Conservation (phyloP, 2,888 invertebrate species). For the Plusia festucae region DNA sequence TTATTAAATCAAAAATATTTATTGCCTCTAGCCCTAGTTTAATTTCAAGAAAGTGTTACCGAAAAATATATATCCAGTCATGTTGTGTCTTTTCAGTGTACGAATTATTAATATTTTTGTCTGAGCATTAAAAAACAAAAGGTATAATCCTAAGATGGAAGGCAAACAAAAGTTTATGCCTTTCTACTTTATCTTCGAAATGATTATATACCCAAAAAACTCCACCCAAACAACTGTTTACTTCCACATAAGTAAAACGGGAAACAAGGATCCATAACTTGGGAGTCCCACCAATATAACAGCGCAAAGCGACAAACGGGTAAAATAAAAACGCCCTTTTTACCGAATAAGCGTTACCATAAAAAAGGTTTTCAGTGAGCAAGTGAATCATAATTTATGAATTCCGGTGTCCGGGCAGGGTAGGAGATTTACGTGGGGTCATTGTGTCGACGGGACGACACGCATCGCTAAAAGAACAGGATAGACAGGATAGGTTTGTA, state of each 20-base stretch:
- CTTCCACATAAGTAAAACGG: constrained; percentile 7
- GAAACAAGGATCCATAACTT: constrained; percentile 43
- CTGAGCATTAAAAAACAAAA: background rate
- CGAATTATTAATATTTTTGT: too few species aligned
- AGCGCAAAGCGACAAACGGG: constrained; percentile 78
- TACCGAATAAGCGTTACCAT: constrained; percentile 87
- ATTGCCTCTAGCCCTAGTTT: too few species aligned
- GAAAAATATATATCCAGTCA: too few species aligned
- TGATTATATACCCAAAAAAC: background rate
- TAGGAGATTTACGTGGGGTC: constrained; percentile 87
- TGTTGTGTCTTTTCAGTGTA: too few species aligned
- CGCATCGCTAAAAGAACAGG: constrained; percentile 55
- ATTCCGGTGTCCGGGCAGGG: constrained; percentile 83
- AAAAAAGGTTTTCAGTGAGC: constrained; percentile 89
- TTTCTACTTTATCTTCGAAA: too few species aligned
- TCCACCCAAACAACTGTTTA: background rate
- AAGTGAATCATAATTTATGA: constrained; percentile 90
- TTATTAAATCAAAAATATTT: too few species aligned
- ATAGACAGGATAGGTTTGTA: constrained; percentile 44
- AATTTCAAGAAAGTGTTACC: too few species aligned
- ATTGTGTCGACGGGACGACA: constrained; percentile 83
- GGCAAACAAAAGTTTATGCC: too few species aligned
- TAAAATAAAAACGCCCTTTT: constrained; percentile 84
- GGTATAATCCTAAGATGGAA: too few species aligned
- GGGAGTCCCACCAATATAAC: constrained; percentile 67